Percentiles rank a stretch among this genome's conserved stretches.
These are phyloP conservation scores for Spizaetus ornatus DNA, from an alignment of 2,113 vertebrate genomes.

Conservation along the genomic window DNA sequence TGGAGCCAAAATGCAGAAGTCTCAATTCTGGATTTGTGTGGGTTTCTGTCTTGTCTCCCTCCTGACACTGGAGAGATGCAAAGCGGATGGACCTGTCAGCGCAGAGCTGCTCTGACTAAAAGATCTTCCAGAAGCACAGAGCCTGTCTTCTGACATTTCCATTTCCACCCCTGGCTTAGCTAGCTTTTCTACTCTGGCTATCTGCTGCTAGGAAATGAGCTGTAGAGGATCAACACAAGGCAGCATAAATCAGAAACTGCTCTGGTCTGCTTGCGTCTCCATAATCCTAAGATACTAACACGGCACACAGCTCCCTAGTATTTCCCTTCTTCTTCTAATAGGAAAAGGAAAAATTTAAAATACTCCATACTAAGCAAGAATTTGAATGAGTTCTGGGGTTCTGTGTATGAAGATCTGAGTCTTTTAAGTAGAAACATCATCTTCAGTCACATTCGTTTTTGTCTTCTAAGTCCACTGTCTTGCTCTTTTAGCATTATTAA, in stretches of 20 bases:
- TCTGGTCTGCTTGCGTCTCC: not conserved
- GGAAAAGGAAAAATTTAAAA: not conserved
- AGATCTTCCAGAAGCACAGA: not conserved
- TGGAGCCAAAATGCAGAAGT: not conserved
- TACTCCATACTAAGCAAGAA: not conserved
- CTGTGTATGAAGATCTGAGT: not conserved
- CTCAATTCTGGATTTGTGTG: not conserved
- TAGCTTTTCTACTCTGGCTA: not conserved
- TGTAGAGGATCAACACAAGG: not conserved
- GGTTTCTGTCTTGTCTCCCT: not conserved
- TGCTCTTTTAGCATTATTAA: not conserved
- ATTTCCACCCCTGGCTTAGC: not conserved
- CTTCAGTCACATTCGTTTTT: not conserved
- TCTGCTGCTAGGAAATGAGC: not conserved
- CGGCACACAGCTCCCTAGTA: not conserved
- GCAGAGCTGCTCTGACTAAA: not conserved
- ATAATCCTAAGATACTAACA: not conserved
- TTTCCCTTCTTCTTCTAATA: not conserved
- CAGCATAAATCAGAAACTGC: not conserved
- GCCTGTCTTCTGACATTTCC: not conserved
- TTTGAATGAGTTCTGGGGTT: not conserved
- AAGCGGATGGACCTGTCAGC: not conserved
- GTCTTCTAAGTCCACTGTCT: not conserved
- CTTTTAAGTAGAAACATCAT: not conserved
- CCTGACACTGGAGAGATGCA: not conserved